phyloP scores from a whole-genome alignment of 2,797 vertebrate species.

The Pseudopleuronectes americanus region DNA sequence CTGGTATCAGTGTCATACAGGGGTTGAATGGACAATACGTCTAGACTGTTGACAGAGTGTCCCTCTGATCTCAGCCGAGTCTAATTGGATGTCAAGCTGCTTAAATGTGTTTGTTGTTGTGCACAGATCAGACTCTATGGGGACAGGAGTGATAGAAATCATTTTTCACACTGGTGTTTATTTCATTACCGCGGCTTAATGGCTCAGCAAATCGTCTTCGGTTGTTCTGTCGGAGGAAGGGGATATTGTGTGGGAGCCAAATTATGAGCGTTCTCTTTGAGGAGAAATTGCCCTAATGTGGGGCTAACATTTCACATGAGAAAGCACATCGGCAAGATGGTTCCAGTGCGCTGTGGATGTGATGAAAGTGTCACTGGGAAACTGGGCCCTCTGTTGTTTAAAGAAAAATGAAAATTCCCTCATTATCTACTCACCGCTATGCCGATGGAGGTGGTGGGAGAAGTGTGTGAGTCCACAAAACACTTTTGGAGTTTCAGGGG shows the following conservation, averaged over 20 bases:
- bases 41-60: conserved; percentile 53
- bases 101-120: conserved; percentile 75
- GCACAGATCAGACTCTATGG: conserved; percentile 72
- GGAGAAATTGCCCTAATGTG: conserved; percentile 66
- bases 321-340: conserved; percentile 2
- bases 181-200: conserved; percentile 80
- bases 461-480: too few species aligned
- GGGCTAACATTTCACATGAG: conserved; percentile 69
- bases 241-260: conserved; percentile 70
- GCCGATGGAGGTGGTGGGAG: too few species aligned
- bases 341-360: conserved; percentile 24
- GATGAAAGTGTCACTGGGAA: conserved; percentile 29
- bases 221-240: conserved; percentile 60
- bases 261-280: conserved; percentile 61
- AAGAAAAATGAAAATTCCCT: too few species aligned
- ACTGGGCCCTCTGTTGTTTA: too few species aligned
- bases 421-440: too few species aligned
- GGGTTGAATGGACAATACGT: conserved; percentile 37
- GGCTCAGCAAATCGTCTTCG: conserved; percentile 72
- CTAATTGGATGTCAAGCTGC: conserved; percentile 57
- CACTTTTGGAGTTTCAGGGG: too few species aligned
- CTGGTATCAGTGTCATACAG: conserved; percentile 34
- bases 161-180: conserved; percentile 79
- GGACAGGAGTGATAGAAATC: conserved; percentile 76
- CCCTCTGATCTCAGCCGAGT: conserved; percentile 46